phyloP scores from a whole-genome alignment of 2,888 invertebrate species.

The Pyrgus malvae region DNA sequence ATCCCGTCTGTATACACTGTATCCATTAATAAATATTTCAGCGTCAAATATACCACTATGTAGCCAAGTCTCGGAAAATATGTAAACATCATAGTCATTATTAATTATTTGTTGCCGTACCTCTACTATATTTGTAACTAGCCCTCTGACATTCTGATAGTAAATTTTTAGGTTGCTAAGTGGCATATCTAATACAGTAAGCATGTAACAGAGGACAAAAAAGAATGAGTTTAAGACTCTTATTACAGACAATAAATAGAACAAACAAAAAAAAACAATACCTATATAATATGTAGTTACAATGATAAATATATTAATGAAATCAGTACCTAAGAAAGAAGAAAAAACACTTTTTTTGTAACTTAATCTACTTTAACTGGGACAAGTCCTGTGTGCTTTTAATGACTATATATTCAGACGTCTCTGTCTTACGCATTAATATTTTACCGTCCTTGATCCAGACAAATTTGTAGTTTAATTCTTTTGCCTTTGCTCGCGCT shows the following conservation, averaged over 20 bases:
- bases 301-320: no score
- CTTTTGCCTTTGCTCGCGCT: background rate
- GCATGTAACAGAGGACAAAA: no score
- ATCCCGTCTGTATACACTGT: conserved; percentile 30
- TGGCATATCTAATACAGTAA: no score
- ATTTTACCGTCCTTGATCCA: background rate
- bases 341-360: no score
- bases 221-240: no score
- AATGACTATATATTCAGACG: background rate
- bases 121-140: conserved; percentile 18
- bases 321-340: no score
- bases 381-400: background rate
- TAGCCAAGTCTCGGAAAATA: conserved; percentile 28
- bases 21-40: conserved; percentile 25
- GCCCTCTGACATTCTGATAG: conserved; percentile 16
- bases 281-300: background rate
- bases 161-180: no score
- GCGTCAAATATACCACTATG: conserved; percentile 16
- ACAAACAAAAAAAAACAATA: no score
- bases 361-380: background rate
- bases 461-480: background rate
- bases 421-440: background rate
- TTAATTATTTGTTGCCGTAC: conserved; percentile 19
- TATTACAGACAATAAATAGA: no score
- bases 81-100: conserved; percentile 26